Conservation (phyloP, 2,888 invertebrate genomes). For the Tuberolachnus salignus region DNA sequence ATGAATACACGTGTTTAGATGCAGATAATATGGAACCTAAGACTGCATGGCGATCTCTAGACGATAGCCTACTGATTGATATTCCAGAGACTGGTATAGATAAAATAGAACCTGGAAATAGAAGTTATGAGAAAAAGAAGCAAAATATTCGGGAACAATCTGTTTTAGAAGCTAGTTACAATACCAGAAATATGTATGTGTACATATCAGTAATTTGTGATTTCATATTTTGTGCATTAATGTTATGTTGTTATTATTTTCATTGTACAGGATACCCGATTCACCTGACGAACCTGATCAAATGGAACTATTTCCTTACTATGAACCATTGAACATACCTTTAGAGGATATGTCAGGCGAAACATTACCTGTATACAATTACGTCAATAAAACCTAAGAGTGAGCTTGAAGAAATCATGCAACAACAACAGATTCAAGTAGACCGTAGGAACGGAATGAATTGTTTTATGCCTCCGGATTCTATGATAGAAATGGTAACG, state of each 20-base stretch:
- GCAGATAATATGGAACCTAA: no score
- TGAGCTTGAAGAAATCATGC: slow-evolving; percentile 70
- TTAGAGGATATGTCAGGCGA: slow-evolving; percentile 82
- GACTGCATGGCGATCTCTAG: no score
- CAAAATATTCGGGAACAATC: no score
- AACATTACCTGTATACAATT: slow-evolving; percentile 78
- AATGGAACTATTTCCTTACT: slow-evolving; percentile 74
- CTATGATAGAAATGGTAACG: background rate
- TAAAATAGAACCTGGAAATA: no score
- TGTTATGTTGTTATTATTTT: background rate
- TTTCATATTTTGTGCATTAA: no score
- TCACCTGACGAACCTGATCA: slow-evolving; percentile 82
- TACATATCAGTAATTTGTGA: no score
- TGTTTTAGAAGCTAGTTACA: no score
- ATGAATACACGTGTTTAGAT: no score
- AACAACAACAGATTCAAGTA: background rate
- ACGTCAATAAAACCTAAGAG: no score
- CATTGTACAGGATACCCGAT: slow-evolving; percentile 74
- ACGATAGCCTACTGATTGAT: no score
- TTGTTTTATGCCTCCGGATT: background rate
- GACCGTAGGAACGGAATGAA: background rate
- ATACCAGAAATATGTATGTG: background rate
- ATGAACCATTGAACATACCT: slow-evolving; percentile 83
- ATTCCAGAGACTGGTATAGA: no score
- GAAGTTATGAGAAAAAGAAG: no score